Evolutionary conservation across 1,140 invertebrate species (phyloP).

Genomic region (Camponotus pennsylvanicus): DNA sequence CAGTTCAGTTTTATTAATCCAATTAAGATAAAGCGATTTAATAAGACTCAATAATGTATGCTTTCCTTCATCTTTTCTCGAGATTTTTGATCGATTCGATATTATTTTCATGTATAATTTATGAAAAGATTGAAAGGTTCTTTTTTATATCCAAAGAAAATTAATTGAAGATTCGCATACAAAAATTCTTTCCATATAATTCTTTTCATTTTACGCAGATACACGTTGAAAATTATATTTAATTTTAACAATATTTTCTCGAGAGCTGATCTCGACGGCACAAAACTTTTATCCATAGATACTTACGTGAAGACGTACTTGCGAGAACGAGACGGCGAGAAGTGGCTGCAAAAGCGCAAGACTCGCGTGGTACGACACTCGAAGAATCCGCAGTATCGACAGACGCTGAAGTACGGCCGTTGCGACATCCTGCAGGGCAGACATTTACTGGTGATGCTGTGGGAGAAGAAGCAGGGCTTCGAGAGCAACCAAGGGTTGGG

Average conservation of each 20-base stretch:
- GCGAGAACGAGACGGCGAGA: slow-evolving; percentile 92
- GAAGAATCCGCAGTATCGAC: slow-evolving; percentile 93
- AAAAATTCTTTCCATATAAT: background rate
- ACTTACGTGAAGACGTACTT: slow-evolving; percentile 98
- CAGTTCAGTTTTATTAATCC: background rate
- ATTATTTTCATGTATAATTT: background rate
- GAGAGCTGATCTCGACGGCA: background rate
- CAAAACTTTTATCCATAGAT: slow-evolving; percentile 86
- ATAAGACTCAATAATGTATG: background rate
- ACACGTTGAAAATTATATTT: background rate
- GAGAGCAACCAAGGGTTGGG: slow-evolving; percentile 96
- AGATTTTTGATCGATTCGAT: background rate
- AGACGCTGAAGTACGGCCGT: slow-evolving; percentile 94
- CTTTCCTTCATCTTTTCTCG: no score
- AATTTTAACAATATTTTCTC: background rate
- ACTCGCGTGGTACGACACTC: slow-evolving; percentile 93
- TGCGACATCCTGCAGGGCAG: slow-evolving; percentile 93
- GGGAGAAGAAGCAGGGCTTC: slow-evolving; percentile 94
- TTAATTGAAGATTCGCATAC: background rate
- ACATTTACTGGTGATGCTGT: slow-evolving; percentile 95
- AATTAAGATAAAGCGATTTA: background rate
- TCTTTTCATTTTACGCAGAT: background rate
- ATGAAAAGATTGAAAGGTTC: background rate
- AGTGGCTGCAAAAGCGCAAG: slow-evolving; percentile 96
- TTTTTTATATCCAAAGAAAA: background rate